Evolutionary conservation across 2,888 invertebrate genomes (phyloP), one percentile per base, ranked within the genome.

Genomic region (Fragum sueziense): DNA sequence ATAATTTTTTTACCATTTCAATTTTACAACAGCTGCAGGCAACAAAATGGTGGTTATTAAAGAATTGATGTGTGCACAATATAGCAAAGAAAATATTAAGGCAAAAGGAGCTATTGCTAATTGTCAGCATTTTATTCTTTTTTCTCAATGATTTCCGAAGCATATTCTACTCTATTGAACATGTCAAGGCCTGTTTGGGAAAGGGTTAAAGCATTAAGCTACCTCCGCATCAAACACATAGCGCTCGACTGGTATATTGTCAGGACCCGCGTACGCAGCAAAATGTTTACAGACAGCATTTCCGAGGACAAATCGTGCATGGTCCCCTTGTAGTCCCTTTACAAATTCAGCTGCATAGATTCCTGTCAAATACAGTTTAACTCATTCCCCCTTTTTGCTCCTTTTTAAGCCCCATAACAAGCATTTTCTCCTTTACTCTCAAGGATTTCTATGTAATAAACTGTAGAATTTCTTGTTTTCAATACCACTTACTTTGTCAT

Each of bases 271-370:
- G 25, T 65, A 65, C 20, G 65, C 41, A 41, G 65, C n/a, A 80
- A 68, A 89, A 85, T 70, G 89, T 83, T 11, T 87, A 86, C 93
- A 93, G 2, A 92, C 92, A 14, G 91, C 91, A 69, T 85, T 91
- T 17, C 91, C 89, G 70, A 85, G 80, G 7, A 93, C 77, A 79
- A 91, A 92, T 25, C 90, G 82, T 0, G 86, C 75, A 71, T 92
- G 82, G 62, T 87, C 69, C 9, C 92, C 92, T 79, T 92, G 92
- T n/a, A 92, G 82, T 52, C 92, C 92, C 14, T 74, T 72, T 1
- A 92, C 92, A 87, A 87, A 92, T 14, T 81, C 74, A 9, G 78
- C 68, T 9, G 90, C 90, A 74, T 90, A 82, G 6, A 80, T 76
- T 11, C 92, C 91, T 54, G 85, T 87, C 72, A 92, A 82, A 73